phyloP scores from a whole-genome alignment of 2,797 vertebrate genomes.

The Masticophis lateralis region DNA sequence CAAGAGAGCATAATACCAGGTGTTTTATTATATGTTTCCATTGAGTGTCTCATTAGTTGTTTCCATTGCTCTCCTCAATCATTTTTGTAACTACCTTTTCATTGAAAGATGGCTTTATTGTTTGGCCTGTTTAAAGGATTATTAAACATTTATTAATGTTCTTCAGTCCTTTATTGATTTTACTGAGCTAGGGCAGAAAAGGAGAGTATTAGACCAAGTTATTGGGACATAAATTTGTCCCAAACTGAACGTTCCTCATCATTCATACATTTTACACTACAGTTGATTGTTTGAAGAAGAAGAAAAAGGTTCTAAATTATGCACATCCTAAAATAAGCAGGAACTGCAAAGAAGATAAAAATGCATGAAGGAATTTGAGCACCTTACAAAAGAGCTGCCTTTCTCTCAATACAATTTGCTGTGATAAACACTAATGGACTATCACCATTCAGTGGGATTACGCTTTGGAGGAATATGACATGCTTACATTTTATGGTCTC shows the following conservation, averaged over 20 bases:
- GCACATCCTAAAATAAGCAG: conserved; percentile 1
- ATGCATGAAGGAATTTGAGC: neutral
- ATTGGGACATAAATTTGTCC: neutral
- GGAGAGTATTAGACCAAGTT: neutral
- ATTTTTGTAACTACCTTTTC: neutral
- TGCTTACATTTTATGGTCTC: conserved; percentile 15
- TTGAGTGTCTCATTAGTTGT: neutral
- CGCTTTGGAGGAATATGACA: neutral
- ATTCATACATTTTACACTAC: neutral
- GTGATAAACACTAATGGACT: conserved; percentile 21
- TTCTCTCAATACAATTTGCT: conserved; percentile 7
- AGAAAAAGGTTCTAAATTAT: neutral
- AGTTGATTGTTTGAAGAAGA: neutral
- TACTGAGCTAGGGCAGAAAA: neutral
- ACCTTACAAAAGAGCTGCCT: conserved; percentile 9
- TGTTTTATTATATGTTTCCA: neutral
- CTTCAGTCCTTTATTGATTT: neutral
- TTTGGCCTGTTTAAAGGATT: neutral
- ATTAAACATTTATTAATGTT: neutral
- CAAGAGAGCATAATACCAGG: neutral
- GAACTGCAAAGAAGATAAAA: conserved; percentile 16
- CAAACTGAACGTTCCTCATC: neutral
- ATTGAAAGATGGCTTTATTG: neutral
- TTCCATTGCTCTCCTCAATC: neutral
- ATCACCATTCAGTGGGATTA: conserved; percentile 22